These are phyloP conservation scores for Plagodis dolabraria DNA, from an alignment of 2,888 invertebrate species.

Conservation along the genomic window DNA sequence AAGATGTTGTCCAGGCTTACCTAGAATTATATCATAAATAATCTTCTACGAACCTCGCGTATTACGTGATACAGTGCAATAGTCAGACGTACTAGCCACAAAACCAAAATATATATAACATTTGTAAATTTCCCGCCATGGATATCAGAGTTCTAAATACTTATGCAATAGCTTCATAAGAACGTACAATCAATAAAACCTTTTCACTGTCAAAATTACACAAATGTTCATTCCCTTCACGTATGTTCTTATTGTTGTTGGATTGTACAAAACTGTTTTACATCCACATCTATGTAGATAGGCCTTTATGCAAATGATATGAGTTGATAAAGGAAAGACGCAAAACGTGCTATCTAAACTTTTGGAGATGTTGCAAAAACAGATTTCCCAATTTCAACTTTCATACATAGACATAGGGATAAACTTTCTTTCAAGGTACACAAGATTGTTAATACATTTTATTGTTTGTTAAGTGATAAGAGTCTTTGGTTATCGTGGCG, in stretches of 20 bases:
- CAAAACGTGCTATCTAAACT: constrained; percentile 7
- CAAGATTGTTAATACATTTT: too few species aligned
- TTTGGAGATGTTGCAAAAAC: constrained; percentile 2
- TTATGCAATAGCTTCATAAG: too few species aligned
- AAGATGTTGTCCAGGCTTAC: too few species aligned
- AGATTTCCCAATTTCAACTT: constrained; percentile 1
- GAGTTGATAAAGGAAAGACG: constrained; percentile 6
- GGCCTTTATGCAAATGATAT: constrained; percentile 24
- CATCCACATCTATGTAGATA: constrained; percentile 10
- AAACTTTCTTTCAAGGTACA: neutral
- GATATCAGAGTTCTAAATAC: too few species aligned
- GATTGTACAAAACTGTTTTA: constrained; percentile 17
- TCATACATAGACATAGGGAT: neutral
- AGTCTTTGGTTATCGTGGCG: constrained; percentile 8
- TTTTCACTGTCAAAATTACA: constrained; percentile 4
- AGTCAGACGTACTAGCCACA: too few species aligned
- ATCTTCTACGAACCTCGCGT: too few species aligned
- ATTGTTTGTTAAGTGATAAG: too few species aligned
- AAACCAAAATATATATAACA: too few species aligned
- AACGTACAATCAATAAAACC: neutral
- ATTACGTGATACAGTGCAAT: too few species aligned
- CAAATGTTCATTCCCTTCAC: constrained; percentile 16
- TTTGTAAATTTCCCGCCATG: too few species aligned
- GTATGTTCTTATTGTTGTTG: constrained; percentile 9
- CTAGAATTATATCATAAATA: too few species aligned